Base-by-base conservation (phyloP, 2,888 invertebrate species). In the Eilema depressum region DNA sequence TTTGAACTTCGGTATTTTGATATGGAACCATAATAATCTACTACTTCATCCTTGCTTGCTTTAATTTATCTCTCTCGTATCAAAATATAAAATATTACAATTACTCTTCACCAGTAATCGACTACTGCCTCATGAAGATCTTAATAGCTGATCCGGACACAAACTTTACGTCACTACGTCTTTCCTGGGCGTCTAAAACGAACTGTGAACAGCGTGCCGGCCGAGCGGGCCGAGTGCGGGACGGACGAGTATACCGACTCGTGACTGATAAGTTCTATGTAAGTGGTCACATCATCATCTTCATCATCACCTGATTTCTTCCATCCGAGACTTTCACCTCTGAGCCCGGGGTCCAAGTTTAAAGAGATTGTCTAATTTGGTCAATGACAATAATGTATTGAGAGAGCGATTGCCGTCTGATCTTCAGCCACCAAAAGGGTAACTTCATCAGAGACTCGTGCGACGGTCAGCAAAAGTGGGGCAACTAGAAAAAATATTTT, bases 151-250 rank as follows among this genome's bases (percentile, higher is more conserved):
- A 99, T 88, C 93, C 96, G 1, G 92, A 94, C 0, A 98, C 98
- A 0, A 98, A 98, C 94, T 98, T 97, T 88, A 96, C 97, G 26
- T 96, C 97, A 63, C 96, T 99, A 62, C 96, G 97, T 83, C 87
- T 99, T 77, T 95, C 96, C 71, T 99, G 99, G 99, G 98, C 99
- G 0, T 97, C 99, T 0, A 97, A 98, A 86, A 97, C 97, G 0
- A 99, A 98, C 91, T 99, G 98, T 86, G 97, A 96, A 37, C 99
- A 99, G 93, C 96, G 99, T 69, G 96, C 97, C 62, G 99, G 99
- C 2, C 97, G 99, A 75, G 98, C 98, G 68, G 99, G 99, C 1
- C 96, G 99, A 80, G 97, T 99, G 11, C 96, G 97, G 69, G 97
- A 97, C 84, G 99, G 98, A 0, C 95, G 98, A 81, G 98, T 98